These are phyloP conservation scores for Ylistrum balloti DNA, from an alignment of 1,140 invertebrate species.

Conservation along the genomic window DNA sequence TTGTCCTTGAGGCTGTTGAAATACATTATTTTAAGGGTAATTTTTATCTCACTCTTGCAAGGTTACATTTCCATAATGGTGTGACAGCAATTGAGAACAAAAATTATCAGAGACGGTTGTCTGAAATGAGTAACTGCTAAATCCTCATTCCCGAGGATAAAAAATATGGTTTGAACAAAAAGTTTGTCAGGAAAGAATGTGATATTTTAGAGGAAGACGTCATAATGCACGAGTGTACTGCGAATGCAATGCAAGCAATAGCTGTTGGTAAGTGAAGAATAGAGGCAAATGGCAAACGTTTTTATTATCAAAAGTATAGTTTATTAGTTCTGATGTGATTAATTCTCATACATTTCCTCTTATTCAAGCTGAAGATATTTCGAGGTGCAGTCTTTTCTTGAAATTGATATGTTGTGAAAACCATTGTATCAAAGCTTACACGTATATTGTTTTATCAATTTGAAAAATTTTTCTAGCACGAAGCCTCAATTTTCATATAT, in stretches of 20 bases:
- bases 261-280: constrained; percentile 61
- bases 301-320: no score
- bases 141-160: constrained; percentile 66
- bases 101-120: constrained; percentile 7
- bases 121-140: constrained; percentile 62
- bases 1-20: constrained; percentile 47
- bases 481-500: no score
- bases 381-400: no score
- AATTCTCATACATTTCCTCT: no score
- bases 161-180: neutral
- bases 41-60: constrained; percentile 50
- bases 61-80: constrained; percentile 57
- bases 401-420: no score
- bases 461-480: no score
- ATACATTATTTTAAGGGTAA: constrained; percentile 48
- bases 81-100: constrained; percentile 56
- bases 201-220: constrained; percentile 65
- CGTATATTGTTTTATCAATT: no score
- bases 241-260: constrained; percentile 67
- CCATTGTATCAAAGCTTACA: no score
- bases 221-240: constrained; percentile 65
- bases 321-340: no score
- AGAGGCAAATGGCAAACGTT: neutral
- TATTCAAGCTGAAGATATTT: no score
- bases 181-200: constrained; percentile 48